These are phyloP conservation scores for Anguilla obscura DNA, from an alignment of 2,797 vertebrate species.

Conservation along the genomic window DNA sequence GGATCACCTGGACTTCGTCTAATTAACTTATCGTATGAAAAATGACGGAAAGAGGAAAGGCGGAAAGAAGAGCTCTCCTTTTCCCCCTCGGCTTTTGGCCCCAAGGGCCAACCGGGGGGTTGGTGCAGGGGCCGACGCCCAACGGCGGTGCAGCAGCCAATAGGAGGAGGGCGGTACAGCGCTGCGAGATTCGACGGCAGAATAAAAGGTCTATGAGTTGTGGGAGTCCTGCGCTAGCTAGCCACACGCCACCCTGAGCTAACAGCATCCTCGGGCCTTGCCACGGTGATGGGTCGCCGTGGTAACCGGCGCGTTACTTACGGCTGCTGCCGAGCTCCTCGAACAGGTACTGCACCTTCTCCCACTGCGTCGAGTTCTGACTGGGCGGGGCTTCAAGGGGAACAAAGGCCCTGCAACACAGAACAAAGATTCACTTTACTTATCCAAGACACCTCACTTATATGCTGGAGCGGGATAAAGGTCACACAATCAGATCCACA, in stretches of 20 bases:
- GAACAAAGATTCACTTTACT: neutral
- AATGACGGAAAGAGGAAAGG: constrained; percentile 33
- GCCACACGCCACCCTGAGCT: neutral
- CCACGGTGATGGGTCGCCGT: neutral
- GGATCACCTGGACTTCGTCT: constrained; percentile 58
- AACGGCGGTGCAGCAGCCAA: neutral
- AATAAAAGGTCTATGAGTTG: too few species aligned
- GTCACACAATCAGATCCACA: neutral
- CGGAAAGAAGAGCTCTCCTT: constrained; percentile 51
- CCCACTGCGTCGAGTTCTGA: constrained; percentile 94
- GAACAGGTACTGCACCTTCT: constrained; percentile 91
- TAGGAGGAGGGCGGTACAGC: constrained; percentile 42
- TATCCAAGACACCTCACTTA: neutral
- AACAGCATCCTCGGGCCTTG: neutral
- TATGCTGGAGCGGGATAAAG: neutral
- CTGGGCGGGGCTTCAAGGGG: constrained; percentile 81
- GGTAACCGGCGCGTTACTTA: constrained; percentile 72
- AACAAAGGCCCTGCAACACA: constrained; percentile 83
- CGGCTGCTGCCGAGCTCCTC: constrained; percentile 92
- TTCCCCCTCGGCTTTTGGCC: neutral
- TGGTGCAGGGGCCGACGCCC: neutral
- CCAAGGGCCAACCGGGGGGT: neutral
- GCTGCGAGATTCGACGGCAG: constrained; percentile 54
- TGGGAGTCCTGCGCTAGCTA: neutral
- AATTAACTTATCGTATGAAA: constrained; percentile 73